Base-by-base conservation (phyloP, 2,888 invertebrate species). In the Dyspetes luteomarginatus region DNA sequence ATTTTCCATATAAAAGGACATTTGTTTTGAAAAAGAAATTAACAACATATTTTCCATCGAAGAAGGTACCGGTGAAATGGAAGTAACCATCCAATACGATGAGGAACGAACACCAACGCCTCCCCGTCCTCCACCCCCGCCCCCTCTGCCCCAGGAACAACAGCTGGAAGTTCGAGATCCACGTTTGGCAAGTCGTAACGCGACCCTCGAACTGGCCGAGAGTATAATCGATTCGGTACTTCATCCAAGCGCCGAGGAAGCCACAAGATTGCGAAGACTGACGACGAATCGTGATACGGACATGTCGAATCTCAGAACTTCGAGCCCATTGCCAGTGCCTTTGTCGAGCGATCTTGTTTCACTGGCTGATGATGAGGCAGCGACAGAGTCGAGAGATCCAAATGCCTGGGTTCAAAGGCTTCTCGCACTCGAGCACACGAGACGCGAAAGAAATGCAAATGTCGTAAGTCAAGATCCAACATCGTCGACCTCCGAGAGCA, bases 181-280 rank as follows among this genome's bases (percentile, higher is more conserved):
- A 5, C 86, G 87, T 19, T 83, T 88, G 4, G 84, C 86, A 5
- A 88, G 86, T 78, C 78, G 88, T 1, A 90, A 87, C 82, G 85
- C 90, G 0, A 89, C 90, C 1, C 85, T 90, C 26, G 91, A 91
- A 79, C 86, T 92, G 9, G 92, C 93, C 0, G 92, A 92, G 82
- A 92, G 92, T 69, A 91, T 93, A 56, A 92, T 93, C 1, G 92
- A 93, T 79, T 92, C 92, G 17, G 92, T 93, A 9, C 85, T 93
- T 12, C 90, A 90, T 22, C 89, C 92, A 0, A 88, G 88, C 28
- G 85, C 89, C 2, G 86, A 88, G 19, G 91, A 89, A 82, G 86
- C 88, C 3, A 88, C 86, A 3, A 86, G 89, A 86, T 73, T 90
- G 60, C 85, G 85, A 67, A 87, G 89, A 86, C 81, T 84, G 43